These are phyloP conservation scores for Brachypterus glaber DNA, from an alignment of 2,888 invertebrate species.

Conservation along the genomic window DNA sequence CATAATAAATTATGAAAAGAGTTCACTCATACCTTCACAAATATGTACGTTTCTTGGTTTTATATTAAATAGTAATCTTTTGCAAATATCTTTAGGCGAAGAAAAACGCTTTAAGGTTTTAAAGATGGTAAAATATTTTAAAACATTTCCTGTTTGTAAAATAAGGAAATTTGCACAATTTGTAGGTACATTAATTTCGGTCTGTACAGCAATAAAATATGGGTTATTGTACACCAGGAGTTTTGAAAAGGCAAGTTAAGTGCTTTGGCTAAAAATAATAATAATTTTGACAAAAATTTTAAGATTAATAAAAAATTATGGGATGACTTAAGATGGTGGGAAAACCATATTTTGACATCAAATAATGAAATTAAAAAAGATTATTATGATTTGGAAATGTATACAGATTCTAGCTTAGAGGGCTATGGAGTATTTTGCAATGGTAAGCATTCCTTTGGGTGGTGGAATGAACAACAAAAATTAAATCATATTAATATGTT, in stretches of 20 bases:
- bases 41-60: conserved; percentile 18
- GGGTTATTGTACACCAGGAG: conserved; percentile 10
- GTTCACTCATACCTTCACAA: conserved; percentile 9
- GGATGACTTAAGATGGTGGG: conserved; percentile 5
- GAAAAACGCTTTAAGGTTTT: too few relatives aligned
- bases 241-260: conserved; percentile 6
- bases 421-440: too few relatives aligned
- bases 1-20: conserved; percentile 18
- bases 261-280: too few relatives aligned
- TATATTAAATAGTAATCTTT: conserved; percentile 11
- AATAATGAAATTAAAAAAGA: too few relatives aligned
- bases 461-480: too few relatives aligned
- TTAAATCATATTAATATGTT: too few relatives aligned
- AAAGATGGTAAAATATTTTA: background rate
- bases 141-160: background rate
- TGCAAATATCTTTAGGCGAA: conserved; percentile 8
- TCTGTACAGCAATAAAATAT: conserved; percentile 14
- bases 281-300: too few relatives aligned
- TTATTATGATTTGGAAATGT: too few relatives aligned
- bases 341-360: conserved; percentile 13
- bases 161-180: conserved; percentile 11
- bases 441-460: too few relatives aligned
- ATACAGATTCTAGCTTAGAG: too few relatives aligned
- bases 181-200: conserved; percentile 9
- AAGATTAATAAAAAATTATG: too few relatives aligned